Conservation (phyloP, 2,113 vertebrate species). For the Serilophus lunatus region DNA sequence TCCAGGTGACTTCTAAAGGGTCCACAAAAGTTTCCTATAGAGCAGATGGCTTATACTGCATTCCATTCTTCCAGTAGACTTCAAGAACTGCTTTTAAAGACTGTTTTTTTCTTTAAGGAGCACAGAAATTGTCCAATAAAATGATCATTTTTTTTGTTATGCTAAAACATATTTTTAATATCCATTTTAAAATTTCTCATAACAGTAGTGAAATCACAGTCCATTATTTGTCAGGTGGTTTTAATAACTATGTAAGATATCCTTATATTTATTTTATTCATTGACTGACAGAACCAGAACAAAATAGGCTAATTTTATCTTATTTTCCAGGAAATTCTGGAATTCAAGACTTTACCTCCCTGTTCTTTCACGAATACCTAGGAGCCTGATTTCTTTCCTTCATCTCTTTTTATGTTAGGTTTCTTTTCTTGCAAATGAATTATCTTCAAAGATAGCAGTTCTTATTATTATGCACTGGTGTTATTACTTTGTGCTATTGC, state of each 20-base stretch:
- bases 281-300: neutral
- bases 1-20: neutral
- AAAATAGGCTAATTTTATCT: neutral
- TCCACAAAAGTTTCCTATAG: neutral
- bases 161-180: neutral
- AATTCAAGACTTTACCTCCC: neutral
- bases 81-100: neutral
- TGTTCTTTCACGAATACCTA: neutral
- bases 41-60: neutral
- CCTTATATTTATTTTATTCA: neutral
- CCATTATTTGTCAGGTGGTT: neutral
- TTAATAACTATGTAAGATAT: neutral
- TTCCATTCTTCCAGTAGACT: neutral
- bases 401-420: neutral
- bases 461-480: neutral
- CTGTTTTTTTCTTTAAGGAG: neutral
- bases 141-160: neutral
- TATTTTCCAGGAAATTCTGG: neutral
- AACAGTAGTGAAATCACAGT: neutral
- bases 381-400: neutral
- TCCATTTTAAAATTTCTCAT: neutral
- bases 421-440: neutral
- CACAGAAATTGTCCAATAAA: neutral
- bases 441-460: neutral
- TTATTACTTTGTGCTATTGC: slow-evolving; percentile 2